These are phyloP conservation scores for Mesoclemmys tuberculata DNA, from an alignment of 2,113 vertebrate species.

Conservation along the genomic window DNA sequence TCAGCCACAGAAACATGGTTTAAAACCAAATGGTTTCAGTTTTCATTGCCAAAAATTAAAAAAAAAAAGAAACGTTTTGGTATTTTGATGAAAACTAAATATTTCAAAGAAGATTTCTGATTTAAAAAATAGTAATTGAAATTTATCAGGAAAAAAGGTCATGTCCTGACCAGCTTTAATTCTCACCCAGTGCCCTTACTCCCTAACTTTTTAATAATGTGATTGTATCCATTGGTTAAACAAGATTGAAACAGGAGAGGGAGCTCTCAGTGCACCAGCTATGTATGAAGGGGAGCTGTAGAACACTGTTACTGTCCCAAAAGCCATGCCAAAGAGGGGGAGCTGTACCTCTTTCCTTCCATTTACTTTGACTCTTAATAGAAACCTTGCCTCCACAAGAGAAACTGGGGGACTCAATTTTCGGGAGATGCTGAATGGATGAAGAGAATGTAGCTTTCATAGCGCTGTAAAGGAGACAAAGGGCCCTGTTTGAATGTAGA, in stretches of 20 bases:
- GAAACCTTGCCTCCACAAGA: not conserved
- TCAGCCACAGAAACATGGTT: not conserved
- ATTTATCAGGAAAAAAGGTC: not conserved
- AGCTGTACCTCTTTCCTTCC: not conserved
- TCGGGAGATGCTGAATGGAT: not conserved
- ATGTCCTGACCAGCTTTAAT: not conserved
- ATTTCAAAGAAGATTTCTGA: not conserved
- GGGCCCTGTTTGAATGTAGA: not conserved
- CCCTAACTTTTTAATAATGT: not conserved
- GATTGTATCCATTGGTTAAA: not conserved
- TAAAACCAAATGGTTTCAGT: not conserved
- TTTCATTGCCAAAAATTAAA: not conserved
- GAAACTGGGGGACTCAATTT: not conserved
- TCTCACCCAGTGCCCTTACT: not conserved
- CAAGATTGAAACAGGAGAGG: not conserved
- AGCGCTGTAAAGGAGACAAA: not conserved
- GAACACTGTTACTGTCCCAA: not conserved
- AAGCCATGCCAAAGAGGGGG: not conserved
- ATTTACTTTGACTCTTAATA: not conserved
- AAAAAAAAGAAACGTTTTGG: not conserved
- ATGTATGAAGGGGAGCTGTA: rapidly evolving
- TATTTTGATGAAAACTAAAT: not conserved
- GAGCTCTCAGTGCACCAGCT: not conserved
- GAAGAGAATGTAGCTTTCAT: not conserved
- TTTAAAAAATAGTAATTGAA: not conserved